phyloP scores from a whole-genome alignment of 2,797 vertebrate species.

The Periophthalmus magnuspinnatus region DNA sequence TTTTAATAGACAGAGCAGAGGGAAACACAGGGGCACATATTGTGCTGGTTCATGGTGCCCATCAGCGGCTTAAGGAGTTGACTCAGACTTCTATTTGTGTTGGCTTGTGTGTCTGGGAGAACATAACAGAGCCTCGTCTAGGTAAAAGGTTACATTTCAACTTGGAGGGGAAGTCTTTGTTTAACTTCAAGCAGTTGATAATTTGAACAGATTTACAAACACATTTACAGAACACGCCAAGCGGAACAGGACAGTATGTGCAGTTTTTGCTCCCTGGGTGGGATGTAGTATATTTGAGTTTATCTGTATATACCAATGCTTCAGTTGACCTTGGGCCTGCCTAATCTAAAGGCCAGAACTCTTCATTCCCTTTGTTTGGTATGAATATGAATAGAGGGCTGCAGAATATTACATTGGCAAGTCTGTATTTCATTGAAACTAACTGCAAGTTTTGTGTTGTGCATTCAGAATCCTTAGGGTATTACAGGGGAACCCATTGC shows the following conservation, averaged over 20 bases:
- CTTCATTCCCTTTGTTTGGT: neutral
- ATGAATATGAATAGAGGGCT: neutral
- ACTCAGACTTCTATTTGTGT: conserved; percentile 18
- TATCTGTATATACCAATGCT: neutral
- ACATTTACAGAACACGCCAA: neutral
- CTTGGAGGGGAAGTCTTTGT: neutral
- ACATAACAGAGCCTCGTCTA: neutral
- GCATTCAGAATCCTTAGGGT: too few species aligned
- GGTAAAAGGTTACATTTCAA: conserved; percentile 31
- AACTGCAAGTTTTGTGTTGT: too few species aligned
- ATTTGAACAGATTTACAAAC: neutral
- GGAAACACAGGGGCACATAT: conserved; percentile 9
- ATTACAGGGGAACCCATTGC: too few species aligned
- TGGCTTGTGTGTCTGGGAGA: conserved; percentile 9
- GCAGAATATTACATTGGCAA: neutral
- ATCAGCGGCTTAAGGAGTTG: conserved; percentile 7
- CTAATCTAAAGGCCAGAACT: too few species aligned
- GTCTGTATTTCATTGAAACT: too few species aligned
- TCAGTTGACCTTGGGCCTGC: conserved; percentile 1
- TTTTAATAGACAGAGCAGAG: conserved; percentile 50
- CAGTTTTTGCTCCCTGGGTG: neutral
- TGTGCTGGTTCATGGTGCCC: conserved; percentile 10
- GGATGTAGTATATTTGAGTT: neutral
- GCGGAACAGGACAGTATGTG: neutral
- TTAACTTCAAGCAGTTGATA: neutral